These are phyloP conservation scores for Camponotus vicinus DNA, from an alignment of 1,140 invertebrate genomes.

Conservation along the genomic window DNA sequence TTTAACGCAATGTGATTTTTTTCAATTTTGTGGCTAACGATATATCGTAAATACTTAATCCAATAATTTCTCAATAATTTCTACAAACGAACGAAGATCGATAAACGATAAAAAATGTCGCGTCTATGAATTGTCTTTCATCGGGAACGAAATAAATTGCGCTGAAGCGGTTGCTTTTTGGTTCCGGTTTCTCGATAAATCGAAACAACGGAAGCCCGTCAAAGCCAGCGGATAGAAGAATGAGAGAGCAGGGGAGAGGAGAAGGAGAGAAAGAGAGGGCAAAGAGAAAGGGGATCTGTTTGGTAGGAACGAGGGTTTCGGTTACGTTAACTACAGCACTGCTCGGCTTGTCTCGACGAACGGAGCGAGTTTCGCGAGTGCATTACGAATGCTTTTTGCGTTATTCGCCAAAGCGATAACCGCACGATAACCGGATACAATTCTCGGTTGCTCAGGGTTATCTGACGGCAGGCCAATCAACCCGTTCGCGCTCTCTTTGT, in stretches of 20 bases:
- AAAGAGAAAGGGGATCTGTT: constrained; percentile 41
- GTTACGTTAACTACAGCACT: constrained; percentile 51
- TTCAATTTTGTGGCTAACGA: not conserved
- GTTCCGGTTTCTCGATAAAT: constrained; percentile 84
- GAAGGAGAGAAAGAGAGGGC: not conserved
- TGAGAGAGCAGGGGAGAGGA: constrained; percentile 50
- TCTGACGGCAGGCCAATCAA: constrained; percentile 81
- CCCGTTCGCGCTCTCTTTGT: constrained; percentile 68
- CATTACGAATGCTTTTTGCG: constrained; percentile 67
- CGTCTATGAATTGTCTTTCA: constrained; percentile 58
- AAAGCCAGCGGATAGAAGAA: constrained; percentile 73
- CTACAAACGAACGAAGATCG: not conserved
- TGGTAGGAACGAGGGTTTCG: constrained; percentile 44
- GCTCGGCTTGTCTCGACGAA: not conserved
- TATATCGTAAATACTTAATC: not conserved
- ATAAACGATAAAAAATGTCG: not conserved
- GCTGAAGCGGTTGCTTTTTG: constrained; percentile 58
- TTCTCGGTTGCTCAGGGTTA: constrained; percentile 80
- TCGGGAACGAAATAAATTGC: constrained; percentile 26
- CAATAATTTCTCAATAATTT: not conserved
- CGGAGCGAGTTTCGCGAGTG: constrained; percentile 28
- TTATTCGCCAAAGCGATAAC: constrained; percentile 75
- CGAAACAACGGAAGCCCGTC: constrained; percentile 83
- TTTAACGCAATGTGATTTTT: not conserved
- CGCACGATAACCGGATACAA: constrained; percentile 80